These are phyloP conservation scores for Seira ritae DNA, from an alignment of 2,888 invertebrate species.

Conservation along the genomic window DNA sequence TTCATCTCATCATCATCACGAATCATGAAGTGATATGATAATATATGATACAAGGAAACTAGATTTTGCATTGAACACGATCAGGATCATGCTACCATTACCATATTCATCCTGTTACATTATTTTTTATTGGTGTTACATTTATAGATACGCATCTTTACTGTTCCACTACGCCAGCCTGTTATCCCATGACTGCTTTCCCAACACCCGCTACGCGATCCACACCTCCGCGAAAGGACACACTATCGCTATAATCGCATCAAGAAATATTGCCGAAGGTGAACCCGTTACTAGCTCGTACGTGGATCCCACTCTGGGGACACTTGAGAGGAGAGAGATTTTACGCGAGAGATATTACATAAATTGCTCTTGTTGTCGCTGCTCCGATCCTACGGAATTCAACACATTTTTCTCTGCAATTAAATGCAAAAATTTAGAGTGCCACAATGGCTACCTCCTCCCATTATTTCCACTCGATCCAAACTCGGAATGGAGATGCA, in stretches of 20 bases:
- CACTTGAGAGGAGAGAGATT: slow-evolving; percentile 56
- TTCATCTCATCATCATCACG: too few relatives aligned
- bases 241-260: slow-evolving; percentile 55
- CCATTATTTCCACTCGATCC: slow-evolving; percentile 56
- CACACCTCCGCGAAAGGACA: slow-evolving; percentile 42
- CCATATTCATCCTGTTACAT: neutral
- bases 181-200: slow-evolving; percentile 63
- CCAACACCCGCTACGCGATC: slow-evolving; percentile 58
- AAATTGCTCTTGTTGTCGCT: slow-evolving; percentile 57
- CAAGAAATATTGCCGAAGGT: slow-evolving; percentile 58
- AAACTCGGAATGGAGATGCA: slow-evolving; percentile 65
- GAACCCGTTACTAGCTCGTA: slow-evolving; percentile 63
- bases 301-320: slow-evolving; percentile 59
- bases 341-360: slow-evolving; percentile 63
- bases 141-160: slow-evolving; percentile 63
- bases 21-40: too few relatives aligned
- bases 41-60: too few relatives aligned
- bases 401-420: slow-evolving; percentile 59
- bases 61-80: too few relatives aligned
- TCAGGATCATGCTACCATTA: too few relatives aligned
- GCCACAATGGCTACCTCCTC: slow-evolving; percentile 62
- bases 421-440: slow-evolving; percentile 59
- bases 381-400: slow-evolving; percentile 56
- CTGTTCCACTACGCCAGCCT: slow-evolving; percentile 62
- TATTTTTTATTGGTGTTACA: neutral